A percentile compares a stretch with the other conserved stretches of the same genome.
Conservation (phyloP, 2,113 vertebrate species). For the Spheniscus mendiculus region DNA sequence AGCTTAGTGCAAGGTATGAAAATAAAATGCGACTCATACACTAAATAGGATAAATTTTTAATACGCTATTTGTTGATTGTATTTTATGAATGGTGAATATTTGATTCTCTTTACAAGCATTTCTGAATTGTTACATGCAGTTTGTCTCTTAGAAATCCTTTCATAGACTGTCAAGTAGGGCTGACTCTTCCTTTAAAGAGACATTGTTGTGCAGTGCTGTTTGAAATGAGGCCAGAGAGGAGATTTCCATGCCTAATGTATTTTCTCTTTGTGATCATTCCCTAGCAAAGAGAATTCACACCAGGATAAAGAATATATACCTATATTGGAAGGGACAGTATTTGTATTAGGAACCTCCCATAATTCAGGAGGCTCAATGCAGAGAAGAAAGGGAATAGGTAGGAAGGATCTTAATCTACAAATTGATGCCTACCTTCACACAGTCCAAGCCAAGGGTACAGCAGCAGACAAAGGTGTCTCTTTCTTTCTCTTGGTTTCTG, state of each 20-base stretch:
- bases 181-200: not conserved
- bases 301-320: not conserved
- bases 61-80: not conserved
- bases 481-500: not conserved
- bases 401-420: not conserved
- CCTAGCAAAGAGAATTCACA: not conserved
- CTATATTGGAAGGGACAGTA: not conserved
- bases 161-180: not conserved
- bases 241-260: not conserved
- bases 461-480: not conserved
- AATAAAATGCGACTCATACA: not conserved
- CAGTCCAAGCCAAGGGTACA: not conserved
- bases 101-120: not conserved
- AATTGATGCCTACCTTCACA: not conserved
- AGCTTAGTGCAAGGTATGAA: not conserved
- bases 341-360: not conserved
- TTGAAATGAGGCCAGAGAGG: not conserved
- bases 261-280: not conserved
- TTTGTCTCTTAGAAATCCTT: not conserved
- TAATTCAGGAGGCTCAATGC: not conserved
- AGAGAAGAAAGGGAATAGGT: not conserved
- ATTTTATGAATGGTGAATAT: not conserved
- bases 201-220: not conserved
- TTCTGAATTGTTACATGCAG: not conserved
- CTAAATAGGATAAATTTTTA: not conserved